These are phyloP conservation scores for Kryptolebias ocellatus DNA, from an alignment of 2,797 vertebrate species.

Conservation along the genomic window DNA sequence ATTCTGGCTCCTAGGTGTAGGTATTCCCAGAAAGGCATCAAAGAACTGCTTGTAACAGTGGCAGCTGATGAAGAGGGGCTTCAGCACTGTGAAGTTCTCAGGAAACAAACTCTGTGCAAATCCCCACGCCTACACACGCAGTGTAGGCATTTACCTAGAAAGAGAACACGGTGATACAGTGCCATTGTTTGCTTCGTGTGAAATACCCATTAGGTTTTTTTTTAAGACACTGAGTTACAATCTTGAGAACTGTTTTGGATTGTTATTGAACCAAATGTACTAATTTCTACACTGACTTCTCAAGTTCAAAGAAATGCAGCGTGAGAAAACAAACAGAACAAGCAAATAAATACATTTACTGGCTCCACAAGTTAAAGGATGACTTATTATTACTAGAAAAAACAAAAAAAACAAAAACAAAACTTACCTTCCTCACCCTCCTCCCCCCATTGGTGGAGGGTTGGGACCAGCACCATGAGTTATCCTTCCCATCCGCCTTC, in stretches of 20 bases:
- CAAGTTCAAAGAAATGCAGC: not conserved
- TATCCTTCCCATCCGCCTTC: conserved; percentile 92
- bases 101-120: conserved; percentile 52
- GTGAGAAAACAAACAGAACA: too few relatives aligned
- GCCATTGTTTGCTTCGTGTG: not conserved
- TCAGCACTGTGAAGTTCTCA: conserved; percentile 34
- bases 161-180: not conserved
- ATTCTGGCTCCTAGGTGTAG: conserved; percentile 85
- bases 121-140: conserved; percentile 83
- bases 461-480: conserved; percentile 87
- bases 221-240: not conserved
- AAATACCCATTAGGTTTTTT: not conserved
- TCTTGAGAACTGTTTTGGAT: not conserved
- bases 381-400: not conserved
- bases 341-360: not conserved
- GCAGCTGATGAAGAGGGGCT: conserved; percentile 78
- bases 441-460: conserved; percentile 93
- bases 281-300: not conserved
- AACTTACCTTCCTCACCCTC: conserved; percentile 97
- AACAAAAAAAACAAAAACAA: too few relatives aligned
- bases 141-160: conserved; percentile 93
- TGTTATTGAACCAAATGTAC: not conserved
- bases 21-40: conserved; percentile 94
- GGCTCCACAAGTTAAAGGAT: not conserved
- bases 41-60: conserved; percentile 83